phyloP scores from a whole-genome alignment of 2,888 invertebrate genomes.

The Epinotia brunnichana region DNA sequence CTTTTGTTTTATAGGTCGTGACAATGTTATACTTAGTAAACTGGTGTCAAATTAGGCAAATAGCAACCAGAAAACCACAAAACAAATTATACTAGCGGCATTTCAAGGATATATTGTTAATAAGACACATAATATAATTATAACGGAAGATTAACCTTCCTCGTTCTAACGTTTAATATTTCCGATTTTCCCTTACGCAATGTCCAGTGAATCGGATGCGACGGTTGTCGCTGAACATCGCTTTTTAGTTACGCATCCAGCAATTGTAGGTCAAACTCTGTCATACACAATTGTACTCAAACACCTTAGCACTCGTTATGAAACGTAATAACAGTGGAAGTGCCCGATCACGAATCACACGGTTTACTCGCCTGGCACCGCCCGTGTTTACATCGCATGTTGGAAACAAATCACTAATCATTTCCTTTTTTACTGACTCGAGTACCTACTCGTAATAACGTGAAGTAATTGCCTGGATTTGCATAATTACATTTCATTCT shows the following conservation, averaged over 20 bases:
- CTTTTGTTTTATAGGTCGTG: no score
- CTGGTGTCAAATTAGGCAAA: no score
- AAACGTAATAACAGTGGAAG: constrained; percentile 46
- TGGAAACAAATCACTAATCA: constrained; percentile 36
- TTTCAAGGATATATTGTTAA: no score
- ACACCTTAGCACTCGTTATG: constrained; percentile 44
- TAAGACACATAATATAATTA: no score
- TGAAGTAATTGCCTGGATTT: constrained; percentile 30
- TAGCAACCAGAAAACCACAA: no score
- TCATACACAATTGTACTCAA: constrained; percentile 35
- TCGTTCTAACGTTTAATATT: constrained; percentile 11
- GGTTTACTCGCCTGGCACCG: constrained; percentile 3
- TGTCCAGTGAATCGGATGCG: constrained; percentile 13
- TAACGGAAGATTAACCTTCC: neutral
- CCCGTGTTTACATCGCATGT: constrained; percentile 22
- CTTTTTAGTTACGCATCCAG: constrained; percentile 38
- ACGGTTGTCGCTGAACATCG: constrained; percentile 31
- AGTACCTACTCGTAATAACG: constrained; percentile 41
- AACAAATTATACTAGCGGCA: no score
- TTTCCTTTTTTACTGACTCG: constrained; percentile 12
- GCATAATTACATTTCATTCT: constrained; percentile 37
- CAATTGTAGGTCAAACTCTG: constrained; percentile 34
- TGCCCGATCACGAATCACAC: constrained; percentile 35
- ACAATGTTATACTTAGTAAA: no score
- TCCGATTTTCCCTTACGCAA: constrained; percentile 28